These are phyloP conservation scores for Diceros bicornis DNA, from an alignment of 2,797 vertebrate species.

Conservation along the genomic window DNA sequence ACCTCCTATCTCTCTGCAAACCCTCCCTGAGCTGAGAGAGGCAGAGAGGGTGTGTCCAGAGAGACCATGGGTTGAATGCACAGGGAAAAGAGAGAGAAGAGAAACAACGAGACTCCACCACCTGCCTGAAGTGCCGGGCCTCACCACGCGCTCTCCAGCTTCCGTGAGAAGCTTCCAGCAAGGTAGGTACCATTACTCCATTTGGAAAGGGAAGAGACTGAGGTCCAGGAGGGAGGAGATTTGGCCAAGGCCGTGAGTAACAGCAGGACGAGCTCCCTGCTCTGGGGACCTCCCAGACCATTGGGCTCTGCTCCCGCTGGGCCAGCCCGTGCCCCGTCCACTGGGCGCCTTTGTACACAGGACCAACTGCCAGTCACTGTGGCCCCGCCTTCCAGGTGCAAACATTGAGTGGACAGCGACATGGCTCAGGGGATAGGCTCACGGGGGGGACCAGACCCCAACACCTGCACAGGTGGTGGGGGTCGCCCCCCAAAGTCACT, in stretches of 20 bases:
- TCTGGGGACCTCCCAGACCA: too few relatives aligned
- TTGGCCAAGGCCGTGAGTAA: not conserved
- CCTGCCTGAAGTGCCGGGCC: not conserved
- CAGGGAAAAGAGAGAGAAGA: fast-evolving
- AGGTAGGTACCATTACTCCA: fast-evolving
- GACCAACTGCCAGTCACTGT: fast-evolving
- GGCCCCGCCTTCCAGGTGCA: not conserved
- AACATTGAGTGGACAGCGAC: not conserved
- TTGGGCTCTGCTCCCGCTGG: fast-evolving
- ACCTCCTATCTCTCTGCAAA: not conserved
- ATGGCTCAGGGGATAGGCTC: fast-evolving
- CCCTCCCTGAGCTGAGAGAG: not conserved
- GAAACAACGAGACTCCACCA: fast-evolving
- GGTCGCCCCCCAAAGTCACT: fast-evolving
- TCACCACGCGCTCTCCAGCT: fast-evolving
- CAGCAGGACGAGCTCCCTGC: fast-evolving
- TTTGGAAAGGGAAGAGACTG: too few relatives aligned
- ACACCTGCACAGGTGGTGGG: too few relatives aligned
- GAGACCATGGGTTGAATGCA: fast-evolving
- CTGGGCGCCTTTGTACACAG: fast-evolving
- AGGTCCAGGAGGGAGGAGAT: not conserved
- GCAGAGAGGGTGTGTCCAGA: not conserved
- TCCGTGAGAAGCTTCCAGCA: fast-evolving
- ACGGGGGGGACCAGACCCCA: fast-evolving
- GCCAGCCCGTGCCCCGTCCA: not conserved